Evolutionary conservation across 2,797 vertebrate genomes (phyloP).

Genomic region (Thunnus albacares): DNA sequence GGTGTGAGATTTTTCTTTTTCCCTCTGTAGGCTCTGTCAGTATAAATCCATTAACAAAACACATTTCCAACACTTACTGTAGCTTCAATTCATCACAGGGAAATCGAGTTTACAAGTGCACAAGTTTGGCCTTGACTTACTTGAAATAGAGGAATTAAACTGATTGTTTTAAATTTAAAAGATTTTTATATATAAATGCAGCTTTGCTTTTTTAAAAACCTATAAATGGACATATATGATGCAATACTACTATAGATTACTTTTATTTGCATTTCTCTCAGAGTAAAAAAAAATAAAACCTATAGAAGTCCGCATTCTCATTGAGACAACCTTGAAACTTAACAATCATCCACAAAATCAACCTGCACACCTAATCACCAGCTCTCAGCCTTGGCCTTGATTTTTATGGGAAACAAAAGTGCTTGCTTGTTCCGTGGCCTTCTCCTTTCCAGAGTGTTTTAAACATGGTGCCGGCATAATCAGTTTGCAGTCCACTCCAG

Average conservation of each 20-base stretch:
- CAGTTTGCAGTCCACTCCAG: conserved; percentile 52
- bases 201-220: not conserved
- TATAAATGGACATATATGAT: not conserved
- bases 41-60: not conserved
- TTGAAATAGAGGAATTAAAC: not conserved
- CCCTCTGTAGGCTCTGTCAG: not conserved
- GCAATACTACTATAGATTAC: not conserved
- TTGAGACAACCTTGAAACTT: conserved; percentile 18
- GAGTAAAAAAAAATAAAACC: not conserved
- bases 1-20: not conserved
- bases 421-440: conserved; percentile 13
- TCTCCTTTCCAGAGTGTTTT: conserved; percentile 41
- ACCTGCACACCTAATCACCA: conserved; percentile 16
- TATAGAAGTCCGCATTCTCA: not conserved
- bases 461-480: conserved; percentile 22
- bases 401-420: conserved; percentile 33
- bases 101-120: not conserved
- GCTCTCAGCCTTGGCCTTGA: conserved; percentile 28
- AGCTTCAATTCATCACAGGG: not conserved
- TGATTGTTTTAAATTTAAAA: not conserved
- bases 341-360: conserved; percentile 29
- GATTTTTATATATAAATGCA: not conserved
- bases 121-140: not conserved
- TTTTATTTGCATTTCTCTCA: not conserved
- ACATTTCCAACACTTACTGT: not conserved